phyloP scores from a whole-genome alignment of 2,113 vertebrate genomes.

The Peucedramus taeniatus region DNA sequence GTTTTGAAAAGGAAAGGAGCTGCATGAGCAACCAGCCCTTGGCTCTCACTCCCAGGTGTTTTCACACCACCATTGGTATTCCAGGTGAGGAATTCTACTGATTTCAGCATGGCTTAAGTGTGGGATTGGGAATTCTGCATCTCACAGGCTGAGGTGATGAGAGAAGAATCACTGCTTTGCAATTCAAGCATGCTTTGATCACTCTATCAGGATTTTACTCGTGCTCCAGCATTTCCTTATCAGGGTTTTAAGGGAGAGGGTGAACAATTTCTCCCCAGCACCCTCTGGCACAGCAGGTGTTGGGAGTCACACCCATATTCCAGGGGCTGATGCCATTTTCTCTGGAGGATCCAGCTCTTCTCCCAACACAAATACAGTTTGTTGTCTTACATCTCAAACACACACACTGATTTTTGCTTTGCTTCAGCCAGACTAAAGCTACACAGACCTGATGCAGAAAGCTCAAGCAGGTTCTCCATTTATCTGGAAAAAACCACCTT shows the following conservation, averaged over 20 bases:
- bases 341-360: neutral
- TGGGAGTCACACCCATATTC: neutral
- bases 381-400: neutral
- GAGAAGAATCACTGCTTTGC: rapidly evolving
- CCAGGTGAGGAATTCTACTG: neutral
- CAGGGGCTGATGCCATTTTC: neutral
- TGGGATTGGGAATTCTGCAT: neutral
- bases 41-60: neutral
- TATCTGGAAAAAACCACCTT: neutral
- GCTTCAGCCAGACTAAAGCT: neutral
- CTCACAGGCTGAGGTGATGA: neutral
- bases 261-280: neutral
- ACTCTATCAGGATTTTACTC: neutral
- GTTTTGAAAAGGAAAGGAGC: neutral
- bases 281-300: neutral
- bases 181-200: neutral
- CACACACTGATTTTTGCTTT: neutral
- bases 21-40: rapidly evolving
- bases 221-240: neutral
- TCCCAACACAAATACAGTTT: rapidly evolving
- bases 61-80: neutral
- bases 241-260: neutral
- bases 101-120: neutral
- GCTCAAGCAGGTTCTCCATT: neutral
- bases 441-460: neutral